A percentile compares a stretch with the other conserved stretches of the same genome.
These are phyloP conservation scores for Choristoneura fumiferana DNA, from an alignment of 1,140 invertebrate genomes.

Conservation along the genomic window DNA sequence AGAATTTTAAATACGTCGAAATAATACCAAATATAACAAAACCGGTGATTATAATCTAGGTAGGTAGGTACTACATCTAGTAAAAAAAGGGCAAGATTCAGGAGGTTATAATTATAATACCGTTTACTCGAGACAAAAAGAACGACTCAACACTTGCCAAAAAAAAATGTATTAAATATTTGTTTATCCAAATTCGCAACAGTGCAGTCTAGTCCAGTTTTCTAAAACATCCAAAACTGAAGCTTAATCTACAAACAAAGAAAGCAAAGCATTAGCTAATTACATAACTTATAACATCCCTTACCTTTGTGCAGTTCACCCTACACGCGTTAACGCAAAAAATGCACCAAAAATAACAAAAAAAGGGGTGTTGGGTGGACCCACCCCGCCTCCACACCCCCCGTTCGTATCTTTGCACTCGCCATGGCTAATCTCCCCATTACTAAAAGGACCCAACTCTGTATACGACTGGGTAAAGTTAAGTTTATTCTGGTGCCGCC, in stretches of 20 bases:
- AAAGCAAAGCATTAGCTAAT: slow-evolving; percentile 19
- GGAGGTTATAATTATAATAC: too few species aligned
- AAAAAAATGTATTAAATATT: too few species aligned
- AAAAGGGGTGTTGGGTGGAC: slow-evolving; percentile 55
- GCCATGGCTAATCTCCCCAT: slow-evolving; percentile 67
- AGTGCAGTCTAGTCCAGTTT: too few species aligned
- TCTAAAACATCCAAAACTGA: too few species aligned
- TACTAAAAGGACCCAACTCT: slow-evolving; percentile 46
- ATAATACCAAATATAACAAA: too few species aligned
- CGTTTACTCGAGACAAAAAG: too few species aligned
- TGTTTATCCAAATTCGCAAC: too few species aligned
- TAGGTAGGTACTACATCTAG: too few species aligned
- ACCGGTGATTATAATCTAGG: too few species aligned
- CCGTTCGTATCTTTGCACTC: slow-evolving; percentile 69
- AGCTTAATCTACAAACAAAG: background rate
- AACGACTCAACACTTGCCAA: too few species aligned
- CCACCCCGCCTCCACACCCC: slow-evolving; percentile 47
- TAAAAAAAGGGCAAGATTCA: too few species aligned
- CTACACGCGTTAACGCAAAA: slow-evolving; percentile 63
- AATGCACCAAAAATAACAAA: slow-evolving; percentile 66
- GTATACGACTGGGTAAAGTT: slow-evolving; percentile 25
- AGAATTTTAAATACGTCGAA: too few species aligned
- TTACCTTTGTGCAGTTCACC: slow-evolving; percentile 47
- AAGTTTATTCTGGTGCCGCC: slow-evolving; percentile 28
- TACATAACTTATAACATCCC: slow-evolving; percentile 20